Evolutionary conservation across 2,113 vertebrate species (phyloP).

Genomic region (mouse (Mus musculus)): DNA sequence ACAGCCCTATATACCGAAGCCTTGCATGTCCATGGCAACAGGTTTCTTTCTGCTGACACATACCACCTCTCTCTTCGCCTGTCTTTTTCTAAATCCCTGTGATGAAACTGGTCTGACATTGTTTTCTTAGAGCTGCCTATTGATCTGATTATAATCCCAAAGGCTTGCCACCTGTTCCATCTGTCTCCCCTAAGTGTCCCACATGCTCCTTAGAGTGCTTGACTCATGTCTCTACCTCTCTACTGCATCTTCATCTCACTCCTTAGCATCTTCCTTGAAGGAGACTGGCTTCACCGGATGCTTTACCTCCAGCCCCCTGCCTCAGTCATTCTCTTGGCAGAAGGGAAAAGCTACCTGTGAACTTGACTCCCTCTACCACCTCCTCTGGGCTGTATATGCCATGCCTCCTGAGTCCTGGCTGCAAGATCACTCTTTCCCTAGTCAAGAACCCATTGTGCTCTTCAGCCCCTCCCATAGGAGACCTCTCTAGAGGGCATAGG

Average conservation of each 20-base stretch:
- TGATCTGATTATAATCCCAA: too few relatives aligned
- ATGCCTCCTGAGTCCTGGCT: rapidly evolving
- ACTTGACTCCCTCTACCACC: rapidly evolving
- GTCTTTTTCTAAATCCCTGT: not conserved
- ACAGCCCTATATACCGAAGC: not conserved
- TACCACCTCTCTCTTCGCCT: rapidly evolving
- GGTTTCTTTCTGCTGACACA: not conserved
- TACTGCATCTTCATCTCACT: not conserved
- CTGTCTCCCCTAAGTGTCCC: not conserved
- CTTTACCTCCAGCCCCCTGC: not conserved
- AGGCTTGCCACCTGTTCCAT: not conserved
- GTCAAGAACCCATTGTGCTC: not conserved
- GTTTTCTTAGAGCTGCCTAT: not conserved
- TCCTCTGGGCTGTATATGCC: rapidly evolving
- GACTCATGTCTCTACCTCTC: not conserved
- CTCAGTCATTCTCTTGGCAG: not conserved
- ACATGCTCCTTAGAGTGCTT: rapidly evolving
- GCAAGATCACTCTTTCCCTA: rapidly evolving
- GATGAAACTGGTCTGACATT: rapidly evolving
- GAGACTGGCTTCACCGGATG: not conserved
- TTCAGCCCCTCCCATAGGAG: not conserved
- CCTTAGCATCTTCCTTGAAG: not conserved
- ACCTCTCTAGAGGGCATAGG: too few relatives aligned
- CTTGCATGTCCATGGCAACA: rapidly evolving
- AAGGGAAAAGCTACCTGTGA: rapidly evolving